Conservation (phyloP, 2,888 invertebrate genomes). For the Protodeltote pygarga region DNA sequence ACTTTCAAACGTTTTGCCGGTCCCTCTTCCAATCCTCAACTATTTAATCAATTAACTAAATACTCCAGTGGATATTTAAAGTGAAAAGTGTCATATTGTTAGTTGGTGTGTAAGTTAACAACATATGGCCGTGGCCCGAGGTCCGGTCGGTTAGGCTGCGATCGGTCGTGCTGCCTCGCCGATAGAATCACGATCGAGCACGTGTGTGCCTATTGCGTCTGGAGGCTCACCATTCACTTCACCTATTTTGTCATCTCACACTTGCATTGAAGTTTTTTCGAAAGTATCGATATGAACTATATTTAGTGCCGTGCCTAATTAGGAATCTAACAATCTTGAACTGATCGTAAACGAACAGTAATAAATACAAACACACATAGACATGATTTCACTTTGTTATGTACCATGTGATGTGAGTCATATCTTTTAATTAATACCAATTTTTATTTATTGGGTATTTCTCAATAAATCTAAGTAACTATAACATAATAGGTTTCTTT, state of each 20-base stretch:
- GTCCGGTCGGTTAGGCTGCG: conserved; percentile 66
- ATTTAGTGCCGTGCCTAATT: conserved; percentile 69
- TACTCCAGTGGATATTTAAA: conserved; percentile 55
- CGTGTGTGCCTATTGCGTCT: conserved; percentile 78
- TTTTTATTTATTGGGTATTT: conserved; percentile 17
- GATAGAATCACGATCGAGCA: conserved; percentile 80
- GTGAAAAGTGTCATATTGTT: conserved; percentile 76
- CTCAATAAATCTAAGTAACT: conserved; percentile 8
- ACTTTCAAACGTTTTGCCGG: conserved; percentile 40
- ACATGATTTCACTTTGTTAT: conserved; percentile 45
- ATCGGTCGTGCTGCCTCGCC: conserved; percentile 69
- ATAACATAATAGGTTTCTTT: no score
- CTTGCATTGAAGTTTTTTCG: conserved; percentile 69
- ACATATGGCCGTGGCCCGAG: conserved; percentile 81
- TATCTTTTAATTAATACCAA: conserved; percentile 29
- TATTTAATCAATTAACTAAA: conserved; percentile 25
- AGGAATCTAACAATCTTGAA: conserved; percentile 52
- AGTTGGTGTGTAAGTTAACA: conserved; percentile 76
- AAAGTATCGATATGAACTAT: conserved; percentile 58
- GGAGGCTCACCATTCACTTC: conserved; percentile 84
- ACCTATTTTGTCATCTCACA: conserved; percentile 76
- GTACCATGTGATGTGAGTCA: conserved; percentile 40
- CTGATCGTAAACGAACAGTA: conserved; percentile 31
- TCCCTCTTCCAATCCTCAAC: conserved; percentile 14
- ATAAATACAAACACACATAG: conserved; percentile 39